Evolutionary conservation across 2,888 invertebrate species (phyloP).

Genomic region (Caenorhabditis sp.): DNA sequence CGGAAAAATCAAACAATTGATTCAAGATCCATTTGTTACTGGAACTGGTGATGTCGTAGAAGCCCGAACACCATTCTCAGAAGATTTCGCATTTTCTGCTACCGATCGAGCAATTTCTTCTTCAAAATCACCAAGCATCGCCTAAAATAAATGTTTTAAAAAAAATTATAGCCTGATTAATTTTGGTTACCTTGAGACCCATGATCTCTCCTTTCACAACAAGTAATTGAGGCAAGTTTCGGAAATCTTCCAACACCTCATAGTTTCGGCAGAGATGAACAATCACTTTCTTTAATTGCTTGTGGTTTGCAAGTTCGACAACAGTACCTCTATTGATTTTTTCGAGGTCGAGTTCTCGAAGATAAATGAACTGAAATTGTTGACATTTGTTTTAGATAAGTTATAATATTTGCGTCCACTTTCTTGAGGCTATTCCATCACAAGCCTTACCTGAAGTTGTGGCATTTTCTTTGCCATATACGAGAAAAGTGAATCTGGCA

Average conservation of each 20-base stretch:
- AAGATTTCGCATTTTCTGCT: conserved; percentile 15
- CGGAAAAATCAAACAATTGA: neutral
- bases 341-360: conserved; percentile 70
- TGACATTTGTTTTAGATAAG: neutral
- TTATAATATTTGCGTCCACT: no score
- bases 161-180: neutral
- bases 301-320: conserved; percentile 64
- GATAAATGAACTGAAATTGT: conserved; percentile 68
- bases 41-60: conserved; percentile 37
- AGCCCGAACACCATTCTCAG: conserved; percentile 1
- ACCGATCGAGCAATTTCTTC: conserved; percentile 37
- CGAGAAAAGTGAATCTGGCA: conserved; percentile 69
- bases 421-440: neutral
- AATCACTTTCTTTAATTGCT: conserved; percentile 65
- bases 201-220: conserved; percentile 70
- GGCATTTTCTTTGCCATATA: conserved; percentile 68
- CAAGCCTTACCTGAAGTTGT: conserved; percentile 62
- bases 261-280: conserved; percentile 69
- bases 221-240: conserved; percentile 67
- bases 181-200: conserved; percentile 62
- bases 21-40: conserved; percentile 35
- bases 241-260: conserved; percentile 69
- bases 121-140: conserved; percentile 64
- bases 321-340: conserved; percentile 69
- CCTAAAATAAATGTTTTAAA: conserved; percentile 41